Base-by-base conservation (phyloP, 2,888 invertebrate genomes). In the Cephus nigrinus region DNA sequence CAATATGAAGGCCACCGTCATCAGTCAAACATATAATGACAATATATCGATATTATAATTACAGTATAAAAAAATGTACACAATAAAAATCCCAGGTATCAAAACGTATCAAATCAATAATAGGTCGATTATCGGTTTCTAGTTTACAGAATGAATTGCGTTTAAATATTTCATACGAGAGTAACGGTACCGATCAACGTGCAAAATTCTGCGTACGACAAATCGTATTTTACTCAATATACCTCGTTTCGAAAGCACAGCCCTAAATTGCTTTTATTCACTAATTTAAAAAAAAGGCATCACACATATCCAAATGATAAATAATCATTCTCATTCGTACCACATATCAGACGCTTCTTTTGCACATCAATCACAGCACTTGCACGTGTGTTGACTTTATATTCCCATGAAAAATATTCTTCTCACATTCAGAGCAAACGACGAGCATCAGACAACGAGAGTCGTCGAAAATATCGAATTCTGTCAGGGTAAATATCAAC, bases 51-150 rank as follows among this genome's bases (percentile, higher is more conserved):
- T 40, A 15, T 40, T 78, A 80, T 72, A 77, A 80, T 72, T 71
- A 75, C 83, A 84, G 85, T 80, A 83, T 82, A 83, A 81, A 75
- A 74, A 76, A 82, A 82, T 84, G 80, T 77, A 80, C 79, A 76
- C 31, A 71, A 82, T 82, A 75, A 76, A 81, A 81, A 71, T 76
- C 78, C 75, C 75, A 77, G 80, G 81, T 84, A 85, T 84, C 81
- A 84, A 84, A 84, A 85, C 68, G 77, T 33, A 78, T 75, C 76
- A 68, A 74, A 75, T 79, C 69, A 74, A 40, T 77, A 80, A 76
- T 81, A 78, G 77, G 76, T 79, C 79, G 76, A 76, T 76, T 78
- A 40, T 15, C 40, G 15, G 15, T 40, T 15, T 40, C 40, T 40
- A 40, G 15, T 40, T 5, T 15, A 40, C 40, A 40, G 40, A 40